A percentile compares a stretch with the other conserved stretches of the same genome.
Evolutionary conservation across 2,888 invertebrate genomes (phyloP).

Genomic region (Zootermopsis nevadensis): DNA sequence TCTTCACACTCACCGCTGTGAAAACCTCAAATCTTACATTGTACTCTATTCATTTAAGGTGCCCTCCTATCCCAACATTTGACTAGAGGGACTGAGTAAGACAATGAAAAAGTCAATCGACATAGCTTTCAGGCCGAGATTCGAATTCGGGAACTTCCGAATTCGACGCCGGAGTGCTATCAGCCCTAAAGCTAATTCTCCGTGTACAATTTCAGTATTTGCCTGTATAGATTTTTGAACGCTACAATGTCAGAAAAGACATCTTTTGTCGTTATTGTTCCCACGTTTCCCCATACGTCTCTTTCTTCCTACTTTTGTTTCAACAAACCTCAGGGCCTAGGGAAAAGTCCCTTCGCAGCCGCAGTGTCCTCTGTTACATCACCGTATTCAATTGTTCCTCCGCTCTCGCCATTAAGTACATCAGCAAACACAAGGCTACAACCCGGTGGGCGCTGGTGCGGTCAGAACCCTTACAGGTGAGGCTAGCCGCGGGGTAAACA

Average conservation of each 20-base stretch:
- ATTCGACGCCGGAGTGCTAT: background rate
- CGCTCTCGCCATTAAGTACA: background rate
- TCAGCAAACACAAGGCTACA: background rate
- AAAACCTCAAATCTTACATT: too few relatives aligned
- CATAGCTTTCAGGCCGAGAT: too few relatives aligned
- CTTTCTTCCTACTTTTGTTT: background rate
- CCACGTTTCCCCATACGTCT: background rate
- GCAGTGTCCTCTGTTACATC: background rate
- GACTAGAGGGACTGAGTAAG: too few relatives aligned
- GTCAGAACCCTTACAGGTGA: background rate
- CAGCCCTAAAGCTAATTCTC: background rate
- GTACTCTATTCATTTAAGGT: too few relatives aligned
- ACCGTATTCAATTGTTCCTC: background rate
- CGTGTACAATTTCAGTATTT: too few relatives aligned
- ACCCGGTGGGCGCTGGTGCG: background rate
- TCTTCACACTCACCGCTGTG: too few relatives aligned
- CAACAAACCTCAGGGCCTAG: too few relatives aligned
- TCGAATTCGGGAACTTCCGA: background rate
- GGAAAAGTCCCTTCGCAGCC: background rate
- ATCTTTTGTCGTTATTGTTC: background rate
- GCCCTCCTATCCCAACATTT: too few relatives aligned
- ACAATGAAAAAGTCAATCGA: too few relatives aligned
- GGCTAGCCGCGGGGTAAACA: slow-evolving; percentile 29
- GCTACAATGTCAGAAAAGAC: background rate
- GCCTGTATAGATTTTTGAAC: background rate